These are phyloP conservation scores for Parascotia fuliginaria DNA, from an alignment of 2,888 invertebrate species.

Conservation along the genomic window DNA sequence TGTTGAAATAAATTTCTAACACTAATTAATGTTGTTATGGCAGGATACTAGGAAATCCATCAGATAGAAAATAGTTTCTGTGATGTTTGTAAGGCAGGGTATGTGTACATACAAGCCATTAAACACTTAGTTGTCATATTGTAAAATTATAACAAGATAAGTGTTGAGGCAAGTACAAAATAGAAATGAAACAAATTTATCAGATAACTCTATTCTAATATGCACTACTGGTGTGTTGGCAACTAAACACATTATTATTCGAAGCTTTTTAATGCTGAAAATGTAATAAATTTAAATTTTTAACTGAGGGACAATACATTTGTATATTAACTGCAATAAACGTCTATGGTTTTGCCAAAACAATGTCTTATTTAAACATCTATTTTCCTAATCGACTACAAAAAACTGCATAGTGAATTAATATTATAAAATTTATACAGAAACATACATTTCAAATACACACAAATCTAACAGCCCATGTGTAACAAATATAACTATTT, in stretches of 20 bases:
- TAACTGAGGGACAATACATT: constrained; percentile 11
- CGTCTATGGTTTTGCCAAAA: constrained; percentile 24
- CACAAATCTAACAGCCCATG: constrained; percentile 5
- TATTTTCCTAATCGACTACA: neutral
- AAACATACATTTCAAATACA: neutral
- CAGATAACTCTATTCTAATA: constrained; percentile 42
- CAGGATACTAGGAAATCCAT: constrained; percentile 11
- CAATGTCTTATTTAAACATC: constrained; percentile 15
- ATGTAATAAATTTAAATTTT: constrained; percentile 14
- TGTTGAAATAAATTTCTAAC: constrained; percentile 4
- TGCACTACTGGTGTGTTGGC: constrained; percentile 36
- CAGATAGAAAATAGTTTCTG: neutral
- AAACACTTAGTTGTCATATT: constrained; percentile 1
- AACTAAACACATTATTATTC: constrained; percentile 25
- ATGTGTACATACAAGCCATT: constrained; percentile 7
- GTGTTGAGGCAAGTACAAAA: constrained; percentile 3
- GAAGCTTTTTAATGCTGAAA: constrained; percentile 24
- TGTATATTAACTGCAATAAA: constrained; percentile 28
- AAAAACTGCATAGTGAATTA: too few species aligned
- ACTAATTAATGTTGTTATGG: constrained; percentile 7
- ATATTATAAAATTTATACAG: too few species aligned
- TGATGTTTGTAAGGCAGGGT: constrained; percentile 14
- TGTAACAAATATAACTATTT: constrained; percentile 2
- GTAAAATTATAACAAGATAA: neutral
- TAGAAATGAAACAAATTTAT: constrained; percentile 37